These are phyloP conservation scores for Delia radicum DNA, from an alignment of 1,140 invertebrate species.

Conservation along the genomic window DNA sequence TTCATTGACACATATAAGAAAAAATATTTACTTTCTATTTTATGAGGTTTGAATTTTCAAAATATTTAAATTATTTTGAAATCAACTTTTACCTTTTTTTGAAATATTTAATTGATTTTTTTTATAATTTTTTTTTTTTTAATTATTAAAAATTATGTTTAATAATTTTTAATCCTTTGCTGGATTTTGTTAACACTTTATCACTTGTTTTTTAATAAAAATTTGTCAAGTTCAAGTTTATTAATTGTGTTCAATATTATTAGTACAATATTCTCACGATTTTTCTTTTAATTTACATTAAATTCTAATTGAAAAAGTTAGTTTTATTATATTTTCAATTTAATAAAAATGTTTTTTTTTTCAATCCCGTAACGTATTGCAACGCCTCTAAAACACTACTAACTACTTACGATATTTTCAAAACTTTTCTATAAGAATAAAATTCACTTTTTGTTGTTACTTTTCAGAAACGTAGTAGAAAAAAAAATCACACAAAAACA, in stretches of 20 bases:
- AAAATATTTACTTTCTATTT: neutral
- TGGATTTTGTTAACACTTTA: neutral
- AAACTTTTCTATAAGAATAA: constrained; percentile 22
- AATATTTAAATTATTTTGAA: neutral
- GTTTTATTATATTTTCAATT: neutral
- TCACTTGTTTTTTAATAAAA: neutral
- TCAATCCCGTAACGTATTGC: constrained; percentile 23
- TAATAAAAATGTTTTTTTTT: neutral
- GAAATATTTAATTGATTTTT: neutral
- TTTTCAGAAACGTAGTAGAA: constrained; percentile 6
- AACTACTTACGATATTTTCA: constrained; percentile 21
- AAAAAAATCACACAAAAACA: constrained; percentile 20
- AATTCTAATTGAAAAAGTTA: neutral
- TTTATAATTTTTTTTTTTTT: neutral
- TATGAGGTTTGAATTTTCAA: neutral
- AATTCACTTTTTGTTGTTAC: constrained; percentile 5
- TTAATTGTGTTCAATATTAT: neutral
- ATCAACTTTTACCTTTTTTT: neutral
- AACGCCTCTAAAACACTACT: constrained; percentile 29
- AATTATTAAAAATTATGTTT: neutral
- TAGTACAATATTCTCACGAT: constrained; percentile 11
- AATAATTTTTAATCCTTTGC: neutral
- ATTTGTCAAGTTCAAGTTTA: constrained; percentile 13
- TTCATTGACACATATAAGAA: neutral
- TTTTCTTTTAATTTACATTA: neutral